phyloP scores from a whole-genome alignment of 2,888 invertebrate species.

The Coelogynopora nodosa region DNA sequence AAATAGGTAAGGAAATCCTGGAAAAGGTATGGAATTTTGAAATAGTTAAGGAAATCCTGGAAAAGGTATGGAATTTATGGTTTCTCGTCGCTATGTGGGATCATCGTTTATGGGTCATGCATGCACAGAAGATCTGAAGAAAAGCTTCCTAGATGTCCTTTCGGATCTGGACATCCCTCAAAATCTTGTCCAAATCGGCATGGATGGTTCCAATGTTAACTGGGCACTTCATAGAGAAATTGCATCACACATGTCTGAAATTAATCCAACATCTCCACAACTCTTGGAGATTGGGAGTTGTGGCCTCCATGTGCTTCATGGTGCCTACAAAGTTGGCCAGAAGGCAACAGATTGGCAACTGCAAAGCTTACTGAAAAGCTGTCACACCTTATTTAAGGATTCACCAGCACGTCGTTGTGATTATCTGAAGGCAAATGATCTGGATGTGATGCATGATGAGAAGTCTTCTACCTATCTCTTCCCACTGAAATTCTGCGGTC shows the following conservation, averaged over 20 bases:
- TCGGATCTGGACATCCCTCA: neutral
- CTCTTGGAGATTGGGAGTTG: neutral
- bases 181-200: neutral
- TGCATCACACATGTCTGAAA: neutral
- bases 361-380: neutral
- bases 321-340: neutral
- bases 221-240: neutral
- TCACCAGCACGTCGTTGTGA: neutral
- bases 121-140: neutral
- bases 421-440: neutral
- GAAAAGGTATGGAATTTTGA: too few relatives aligned
- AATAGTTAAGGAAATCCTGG: too few relatives aligned
- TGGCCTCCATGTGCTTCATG: neutral
- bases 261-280: neutral
- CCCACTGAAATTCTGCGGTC: neutral
- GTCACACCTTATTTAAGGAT: neutral
- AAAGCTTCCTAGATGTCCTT: neutral
- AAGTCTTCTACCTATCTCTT: neutral
- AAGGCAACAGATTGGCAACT: neutral
- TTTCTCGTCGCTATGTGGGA: neutral
- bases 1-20: too few relatives aligned
- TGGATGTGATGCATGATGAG: neutral
- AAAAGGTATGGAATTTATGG: too few relatives aligned
- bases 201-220: neutral
- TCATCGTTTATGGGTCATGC: neutral